Evolutionary conservation across 2,888 invertebrate species (phyloP), one percentile per base, ranked within the genome.

Genomic region (Zonitis immaculata): DNA sequence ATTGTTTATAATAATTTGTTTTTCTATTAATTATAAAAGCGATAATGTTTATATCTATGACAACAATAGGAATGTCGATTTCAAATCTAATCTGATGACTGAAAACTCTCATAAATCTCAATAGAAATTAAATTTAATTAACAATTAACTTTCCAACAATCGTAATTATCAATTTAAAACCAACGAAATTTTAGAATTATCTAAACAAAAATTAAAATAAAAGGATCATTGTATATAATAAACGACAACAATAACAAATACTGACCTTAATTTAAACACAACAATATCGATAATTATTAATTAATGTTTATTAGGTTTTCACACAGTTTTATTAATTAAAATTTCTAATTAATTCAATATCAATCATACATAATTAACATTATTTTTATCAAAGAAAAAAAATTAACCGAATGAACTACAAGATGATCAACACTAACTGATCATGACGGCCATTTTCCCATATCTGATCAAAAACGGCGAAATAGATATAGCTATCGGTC

Each of bases 381-480:
- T 7, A 14, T 32, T 32, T 32, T 32, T 14, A 32, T 14, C n/a
- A 32, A 32, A 14, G 14, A 32, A n/a, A 53, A 30, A 56, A 59
- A 59, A 46, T 32, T 32, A 57, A 58, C n/a, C n/a, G 58, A 54
- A 48, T 54, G 50, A 48, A 51, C 26, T 51, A 57, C 51, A 53
- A 62, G 56, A 54, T 52, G 51, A 53, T 49, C 57, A 47, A 59
- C 58, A 57, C 53, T 54, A 51, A 54, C 56, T 48, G 39, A 18
- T 46, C 49, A 35, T 52, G 53, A 58, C 64, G 53, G 64, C 64
- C 64, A 64, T 64, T 64, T 64, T 64, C 58, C 60, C 52, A 56
- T 52, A 45, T 57, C 60, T 61, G 55, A 54, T 57, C 56, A 58
- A n/a, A n/a, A n/a, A n/a, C n/a, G n/a, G n/a, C n/a, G n/a, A n/a